Percentiles rank a stretch among this genome's conserved stretches.
Evolutionary conservation across 2,888 invertebrate genomes (phyloP).

Genomic region (Eueremaeus valkanovi): DNA sequence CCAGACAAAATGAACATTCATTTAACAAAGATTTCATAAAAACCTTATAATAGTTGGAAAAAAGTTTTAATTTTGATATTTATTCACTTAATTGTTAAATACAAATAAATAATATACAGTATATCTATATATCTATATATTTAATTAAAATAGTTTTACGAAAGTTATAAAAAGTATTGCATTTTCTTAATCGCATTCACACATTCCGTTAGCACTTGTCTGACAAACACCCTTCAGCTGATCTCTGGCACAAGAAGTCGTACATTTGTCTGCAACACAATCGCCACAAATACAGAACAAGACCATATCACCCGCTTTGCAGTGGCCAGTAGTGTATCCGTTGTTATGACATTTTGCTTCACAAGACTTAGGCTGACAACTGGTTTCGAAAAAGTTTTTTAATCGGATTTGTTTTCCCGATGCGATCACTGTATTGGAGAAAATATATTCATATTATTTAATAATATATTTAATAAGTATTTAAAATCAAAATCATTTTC

Average conservation of each 20-base stretch:
- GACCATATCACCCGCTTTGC: not conserved
- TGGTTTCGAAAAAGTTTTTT: not conserved
- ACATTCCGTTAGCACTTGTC: not conserved
- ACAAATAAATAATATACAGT: too few relatives aligned
- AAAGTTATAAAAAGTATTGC: too few relatives aligned
- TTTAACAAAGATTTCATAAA: too few relatives aligned
- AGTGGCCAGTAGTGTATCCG: not conserved
- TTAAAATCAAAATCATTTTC: not conserved
- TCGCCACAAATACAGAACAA: not conserved
- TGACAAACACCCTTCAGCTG: not conserved
- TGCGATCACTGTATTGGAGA: not conserved
- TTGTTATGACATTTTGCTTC: not conserved
- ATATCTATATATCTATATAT: too few relatives aligned
- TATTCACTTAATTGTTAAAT: too few relatives aligned
- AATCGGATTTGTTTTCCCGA: not conserved
- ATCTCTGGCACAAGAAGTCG: not conserved
- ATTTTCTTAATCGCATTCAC: not conserved
- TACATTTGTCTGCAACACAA: not conserved
- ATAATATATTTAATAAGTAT: not conserved
- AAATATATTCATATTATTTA: too few relatives aligned
- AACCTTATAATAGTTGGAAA: too few relatives aligned
- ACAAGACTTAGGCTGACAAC: not conserved
- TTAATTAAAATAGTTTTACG: too few relatives aligned
- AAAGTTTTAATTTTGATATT: too few relatives aligned
- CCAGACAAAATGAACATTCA: too few relatives aligned